Evolutionary conservation across 2,797 vertebrate genomes (phyloP).

Genomic region (Allobates femoralis): DNA sequence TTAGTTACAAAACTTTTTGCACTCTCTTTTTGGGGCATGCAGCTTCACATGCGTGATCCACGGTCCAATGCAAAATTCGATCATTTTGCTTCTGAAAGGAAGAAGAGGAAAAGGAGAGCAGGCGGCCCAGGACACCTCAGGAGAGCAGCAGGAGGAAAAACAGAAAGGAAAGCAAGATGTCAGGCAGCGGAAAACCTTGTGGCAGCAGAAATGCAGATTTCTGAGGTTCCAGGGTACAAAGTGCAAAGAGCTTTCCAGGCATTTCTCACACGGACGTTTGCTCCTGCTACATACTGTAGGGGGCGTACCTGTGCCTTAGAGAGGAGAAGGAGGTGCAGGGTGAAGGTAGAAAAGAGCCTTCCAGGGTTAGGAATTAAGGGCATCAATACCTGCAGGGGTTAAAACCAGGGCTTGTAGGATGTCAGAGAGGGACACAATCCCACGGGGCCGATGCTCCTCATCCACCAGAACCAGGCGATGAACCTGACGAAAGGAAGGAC

Average conservation of each 20-base stretch:
- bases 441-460: slow-evolving; percentile 81
- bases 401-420: slow-evolving; percentile 94
- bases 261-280: slow-evolving; percentile 34
- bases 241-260: slow-evolving; percentile 49
- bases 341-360: slow-evolving; percentile 67
- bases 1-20: neutral
- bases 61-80: neutral
- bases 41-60: neutral
- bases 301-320: slow-evolving; percentile 76
- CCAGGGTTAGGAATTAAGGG: slow-evolving; percentile 84
- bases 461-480: slow-evolving; percentile 95
- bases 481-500: slow-evolving; percentile 77
- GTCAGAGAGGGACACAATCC: slow-evolving; percentile 95
- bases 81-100: neutral
- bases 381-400: slow-evolving; percentile 94
- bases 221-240: slow-evolving; percentile 23
- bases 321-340: slow-evolving; percentile 63
- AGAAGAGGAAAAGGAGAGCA: neutral
- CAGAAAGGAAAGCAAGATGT: slow-evolving; percentile 6
- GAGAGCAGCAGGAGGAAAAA: slow-evolving; percentile 3
- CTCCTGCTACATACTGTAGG: slow-evolving; percentile 23
- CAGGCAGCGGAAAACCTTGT: slow-evolving; percentile 25
- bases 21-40: neutral
- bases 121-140: neutral
- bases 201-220: neutral